These are phyloP conservation scores for Rhizomys pruinosus DNA, from an alignment of 2,113 vertebrate genomes.

Conservation along the genomic window DNA sequence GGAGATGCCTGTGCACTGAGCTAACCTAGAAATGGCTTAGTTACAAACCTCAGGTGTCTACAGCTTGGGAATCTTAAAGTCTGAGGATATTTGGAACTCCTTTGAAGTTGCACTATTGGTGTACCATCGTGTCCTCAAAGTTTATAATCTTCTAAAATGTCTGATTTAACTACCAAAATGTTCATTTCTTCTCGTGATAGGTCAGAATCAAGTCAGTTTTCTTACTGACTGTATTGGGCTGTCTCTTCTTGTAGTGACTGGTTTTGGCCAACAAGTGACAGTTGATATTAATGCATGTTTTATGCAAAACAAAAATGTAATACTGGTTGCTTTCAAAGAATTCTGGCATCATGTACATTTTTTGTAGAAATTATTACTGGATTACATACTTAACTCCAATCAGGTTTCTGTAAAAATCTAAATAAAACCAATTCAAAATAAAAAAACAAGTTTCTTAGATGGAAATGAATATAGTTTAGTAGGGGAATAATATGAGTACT, in stretches of 20 bases:
- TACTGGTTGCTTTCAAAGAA: slow-evolving; percentile 80
- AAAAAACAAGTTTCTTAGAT: slow-evolving; percentile 2
- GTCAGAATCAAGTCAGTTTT: slow-evolving; percentile 28
- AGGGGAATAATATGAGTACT: slow-evolving; percentile 8
- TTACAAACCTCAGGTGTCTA: neutral
- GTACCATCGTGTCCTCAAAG: neutral
- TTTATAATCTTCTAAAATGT: neutral
- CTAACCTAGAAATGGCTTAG: neutral
- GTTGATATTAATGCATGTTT: slow-evolving; percentile 74
- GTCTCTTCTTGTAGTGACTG: slow-evolving; percentile 71
- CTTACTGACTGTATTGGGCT: slow-evolving; percentile 37
- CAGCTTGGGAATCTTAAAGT: neutral
- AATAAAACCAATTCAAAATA: slow-evolving; percentile 73
- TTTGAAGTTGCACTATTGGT: neutral
- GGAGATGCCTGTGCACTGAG: neutral
- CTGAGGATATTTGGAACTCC: neutral
- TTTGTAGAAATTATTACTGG: slow-evolving; percentile 83
- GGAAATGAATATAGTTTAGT: neutral
- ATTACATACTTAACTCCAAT: slow-evolving; percentile 75
- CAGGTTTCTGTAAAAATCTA: slow-evolving; percentile 77
- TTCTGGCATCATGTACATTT: slow-evolving; percentile 78
- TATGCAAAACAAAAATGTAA: slow-evolving; percentile 56
- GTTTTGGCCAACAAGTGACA: slow-evolving; percentile 69
- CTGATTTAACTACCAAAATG: neutral
- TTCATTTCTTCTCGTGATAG: neutral